phyloP scores from a whole-genome alignment of 37 sponge, comb jelly and placozoan genomes.

The Chondrilla cf. caribensis region DNA sequence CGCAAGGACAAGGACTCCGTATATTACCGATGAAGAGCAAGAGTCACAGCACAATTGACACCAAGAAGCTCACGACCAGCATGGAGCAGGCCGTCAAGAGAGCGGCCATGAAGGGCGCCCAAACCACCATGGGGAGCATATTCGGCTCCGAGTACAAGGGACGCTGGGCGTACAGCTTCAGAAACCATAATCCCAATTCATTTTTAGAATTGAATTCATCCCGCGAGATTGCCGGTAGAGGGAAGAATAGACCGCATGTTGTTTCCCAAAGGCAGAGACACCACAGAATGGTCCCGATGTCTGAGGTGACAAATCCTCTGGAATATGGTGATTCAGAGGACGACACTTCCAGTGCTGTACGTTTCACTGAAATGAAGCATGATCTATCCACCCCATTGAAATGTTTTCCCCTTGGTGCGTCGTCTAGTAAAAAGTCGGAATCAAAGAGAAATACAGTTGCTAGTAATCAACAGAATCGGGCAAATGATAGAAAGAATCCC shows the following conservation, averaged over 20 bases:
- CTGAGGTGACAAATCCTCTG: no score
- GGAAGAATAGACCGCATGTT: no score
- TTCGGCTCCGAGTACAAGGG: neutral
- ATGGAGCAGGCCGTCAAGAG: neutral
- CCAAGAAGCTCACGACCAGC: neutral
- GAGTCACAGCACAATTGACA: neutral
- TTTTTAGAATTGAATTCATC: neutral
- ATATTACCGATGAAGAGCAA: neutral
- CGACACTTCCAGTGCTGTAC: neutral
- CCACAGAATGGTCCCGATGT: neutral
- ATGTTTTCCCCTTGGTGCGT: constrained; percentile 8
- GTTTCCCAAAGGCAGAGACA: neutral
- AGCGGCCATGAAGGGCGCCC: neutral
- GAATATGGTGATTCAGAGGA: neutral
- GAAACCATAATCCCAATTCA: neutral
- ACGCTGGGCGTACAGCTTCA: neutral
- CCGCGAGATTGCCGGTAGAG: no score
- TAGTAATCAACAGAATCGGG: no score
- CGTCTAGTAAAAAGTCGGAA: neutral
- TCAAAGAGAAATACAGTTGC: neutral
- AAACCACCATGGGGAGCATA: neutral
- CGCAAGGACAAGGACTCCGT: constrained; percentile 6
- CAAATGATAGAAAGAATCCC: neutral
- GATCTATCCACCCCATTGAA: neutral
- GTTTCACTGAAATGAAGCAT: neutral